phyloP scores from a whole-genome alignment of 2,888 invertebrate genomes.

The Oxycera nigricornis region DNA sequence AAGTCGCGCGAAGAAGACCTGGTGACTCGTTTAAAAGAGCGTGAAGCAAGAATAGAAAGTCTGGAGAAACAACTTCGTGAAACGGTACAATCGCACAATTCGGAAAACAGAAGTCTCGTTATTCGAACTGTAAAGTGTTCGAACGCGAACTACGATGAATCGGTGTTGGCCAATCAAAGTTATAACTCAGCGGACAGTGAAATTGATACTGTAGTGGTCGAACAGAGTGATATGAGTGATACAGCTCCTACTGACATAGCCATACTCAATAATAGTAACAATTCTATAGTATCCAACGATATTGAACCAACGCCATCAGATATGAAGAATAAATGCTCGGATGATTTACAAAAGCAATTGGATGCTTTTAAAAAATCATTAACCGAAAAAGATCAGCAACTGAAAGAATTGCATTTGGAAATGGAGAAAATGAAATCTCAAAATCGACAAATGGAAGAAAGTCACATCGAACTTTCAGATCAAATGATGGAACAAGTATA shows the following conservation, averaged over 20 bases:
- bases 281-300: no score
- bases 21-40: constrained; percentile 63
- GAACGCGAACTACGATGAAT: background rate
- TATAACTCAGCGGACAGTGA: background rate
- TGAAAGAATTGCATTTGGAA: background rate
- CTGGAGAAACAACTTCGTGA: constrained; percentile 47
- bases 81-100: background rate
- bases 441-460: constrained; percentile 62
- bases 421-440: constrained; percentile 50
- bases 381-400: background rate
- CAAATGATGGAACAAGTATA: constrained; percentile 67
- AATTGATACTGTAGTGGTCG: no score
- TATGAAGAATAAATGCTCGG: no score
- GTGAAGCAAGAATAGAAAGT: constrained; percentile 50
- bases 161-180: background rate
- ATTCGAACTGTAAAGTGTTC: background rate
- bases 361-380: background rate
- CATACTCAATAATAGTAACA: no score
- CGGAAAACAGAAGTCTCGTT: background rate
- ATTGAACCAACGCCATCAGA: no score
- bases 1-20: constrained; percentile 67
- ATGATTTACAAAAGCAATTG: constrained; percentile 1
- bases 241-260: no score
- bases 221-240: no score
- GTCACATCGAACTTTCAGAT: constrained; percentile 66